A percentile compares a stretch with the other conserved stretches of the same genome.
Evolutionary conservation across 1,140 invertebrate genomes (phyloP).

Genomic region (Rhyzopertha dominica): DNA sequence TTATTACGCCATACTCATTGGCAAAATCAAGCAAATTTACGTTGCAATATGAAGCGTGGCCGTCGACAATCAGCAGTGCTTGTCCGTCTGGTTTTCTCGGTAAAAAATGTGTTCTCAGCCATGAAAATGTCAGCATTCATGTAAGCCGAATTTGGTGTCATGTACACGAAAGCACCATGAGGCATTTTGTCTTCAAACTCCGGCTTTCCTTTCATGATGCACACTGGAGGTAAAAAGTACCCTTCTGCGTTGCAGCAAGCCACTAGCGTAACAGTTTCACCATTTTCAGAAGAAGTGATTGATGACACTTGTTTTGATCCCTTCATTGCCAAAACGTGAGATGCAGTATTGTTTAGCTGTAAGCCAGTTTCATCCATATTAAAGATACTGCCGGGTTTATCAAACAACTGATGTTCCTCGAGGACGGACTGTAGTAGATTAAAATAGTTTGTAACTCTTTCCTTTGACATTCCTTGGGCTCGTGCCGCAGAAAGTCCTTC

Average conservation of each 20-base stretch:
- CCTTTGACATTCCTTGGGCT: not conserved
- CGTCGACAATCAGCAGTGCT: not conserved
- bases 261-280: constrained; percentile 35
- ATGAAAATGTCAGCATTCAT: constrained; percentile 22
- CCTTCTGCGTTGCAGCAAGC: constrained; percentile 30
- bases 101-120: not conserved
- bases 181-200: constrained; percentile 38
- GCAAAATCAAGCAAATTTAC: not conserved
- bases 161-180: constrained; percentile 27
- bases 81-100: constrained; percentile 1
- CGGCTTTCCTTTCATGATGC: constrained; percentile 37
- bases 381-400: constrained; percentile 35
- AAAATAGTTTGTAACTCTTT: constrained; percentile 4
- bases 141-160: constrained; percentile 38
- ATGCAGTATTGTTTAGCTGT: constrained; percentile 36
- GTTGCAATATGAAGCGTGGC: not conserved
- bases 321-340: not conserved
- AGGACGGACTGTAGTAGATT: constrained; percentile 1
- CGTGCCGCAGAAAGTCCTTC: not conserved
- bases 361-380: constrained; percentile 40
- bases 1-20: not conserved
- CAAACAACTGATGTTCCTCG: constrained; percentile 6
- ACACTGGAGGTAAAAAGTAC: constrained; percentile 29
- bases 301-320: not conserved
- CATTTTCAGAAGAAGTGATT: constrained; percentile 15